These are phyloP conservation scores for Erinaceus europaeus DNA, from an alignment of 2,113 vertebrate species.

Conservation along the genomic window DNA sequence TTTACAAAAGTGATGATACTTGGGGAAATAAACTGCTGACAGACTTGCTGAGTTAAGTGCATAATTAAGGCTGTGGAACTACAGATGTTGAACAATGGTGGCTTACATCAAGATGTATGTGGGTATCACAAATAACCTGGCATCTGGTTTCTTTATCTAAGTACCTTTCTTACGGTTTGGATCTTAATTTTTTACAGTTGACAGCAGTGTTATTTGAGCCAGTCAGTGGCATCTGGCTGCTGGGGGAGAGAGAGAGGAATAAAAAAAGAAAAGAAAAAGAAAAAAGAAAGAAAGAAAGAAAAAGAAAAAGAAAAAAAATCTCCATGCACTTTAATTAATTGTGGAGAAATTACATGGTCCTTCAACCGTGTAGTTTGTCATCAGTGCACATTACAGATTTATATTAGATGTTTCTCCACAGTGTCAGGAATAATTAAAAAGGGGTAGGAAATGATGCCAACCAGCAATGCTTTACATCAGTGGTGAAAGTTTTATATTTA, in stretches of 20 bases:
- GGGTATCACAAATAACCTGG: slow-evolving; percentile 87
- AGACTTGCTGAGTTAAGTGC: slow-evolving; percentile 85
- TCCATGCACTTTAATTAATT: slow-evolving; percentile 99
- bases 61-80: slow-evolving; percentile 90
- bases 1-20: slow-evolving; percentile 74
- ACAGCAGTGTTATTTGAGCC: slow-evolving; percentile 96
- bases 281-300: neutral
- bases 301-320: slow-evolving; percentile 35
- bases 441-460: slow-evolving; percentile 92
- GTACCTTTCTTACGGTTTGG: slow-evolving; percentile 92
- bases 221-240: slow-evolving; percentile 97
- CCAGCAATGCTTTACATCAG: slow-evolving; percentile 88
- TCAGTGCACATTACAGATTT: slow-evolving; percentile 99
- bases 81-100: slow-evolving; percentile 90
- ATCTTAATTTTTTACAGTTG: slow-evolving; percentile 99
- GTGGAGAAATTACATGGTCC: slow-evolving; percentile 99
- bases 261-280: no score
- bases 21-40: slow-evolving; percentile 81
- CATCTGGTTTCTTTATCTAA: slow-evolving; percentile 95
- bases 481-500: slow-evolving; percentile 85
- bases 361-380: slow-evolving; percentile 99
- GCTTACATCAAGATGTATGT: slow-evolving; percentile 85
- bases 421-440: slow-evolving; percentile 99
- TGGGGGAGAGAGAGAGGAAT: neutral
- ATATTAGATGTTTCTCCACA: slow-evolving; percentile 99